Base-by-base conservation (phyloP, 1,140 invertebrate species). In the Caenorhabditis tropicalis region DNA sequence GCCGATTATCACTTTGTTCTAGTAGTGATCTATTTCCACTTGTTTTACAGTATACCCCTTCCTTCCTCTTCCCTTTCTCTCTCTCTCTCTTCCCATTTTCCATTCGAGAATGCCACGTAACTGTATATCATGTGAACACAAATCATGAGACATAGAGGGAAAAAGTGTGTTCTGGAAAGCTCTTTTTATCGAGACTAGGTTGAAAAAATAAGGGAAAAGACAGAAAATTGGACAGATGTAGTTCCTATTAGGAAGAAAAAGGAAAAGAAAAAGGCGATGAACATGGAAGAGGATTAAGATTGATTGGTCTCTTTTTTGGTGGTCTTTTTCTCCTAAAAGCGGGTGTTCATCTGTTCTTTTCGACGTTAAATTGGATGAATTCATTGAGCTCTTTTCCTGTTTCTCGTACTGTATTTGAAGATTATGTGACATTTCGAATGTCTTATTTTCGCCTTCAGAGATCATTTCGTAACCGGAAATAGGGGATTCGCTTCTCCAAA, bases 271-370 rank as follows among this genome's bases (percentile, higher is more conserved):
- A 53, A 39, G 36, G 24, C 53, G 48, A 21, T 43, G 58, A 29
- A 36, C 79, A 29, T 51, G 49, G 29, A 82, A 82, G 58, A 82
- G 81, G 81, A 82, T 82, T 82, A 82, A 82, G 81, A 82, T 82
- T 58, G 58, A 82, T 82, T 82, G 58, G 39, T 58, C 81, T 58
- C 36, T 82, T 82, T 80, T 58, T 82, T 82, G 53, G 53, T 21
- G 53, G 53, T 74, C 65, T 74, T n/a, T 27, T 24, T 56, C 24
- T 56, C 21, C 53, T 19, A 51, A 36, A 65, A 36, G 29, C 3
- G 58, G 7, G 31, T 74, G 65, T 74, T 74, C 65, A 74, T 74
- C 65, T 74, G 65, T 74, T 46, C 58, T 16, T 33, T 58, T 58
- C 29, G n/a, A 36, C 7, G 12, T 27, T n/a, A 36, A 65, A 65